Evolutionary conservation across 2,888 invertebrate species (phyloP).

Genomic region (Beris chalybata): DNA sequence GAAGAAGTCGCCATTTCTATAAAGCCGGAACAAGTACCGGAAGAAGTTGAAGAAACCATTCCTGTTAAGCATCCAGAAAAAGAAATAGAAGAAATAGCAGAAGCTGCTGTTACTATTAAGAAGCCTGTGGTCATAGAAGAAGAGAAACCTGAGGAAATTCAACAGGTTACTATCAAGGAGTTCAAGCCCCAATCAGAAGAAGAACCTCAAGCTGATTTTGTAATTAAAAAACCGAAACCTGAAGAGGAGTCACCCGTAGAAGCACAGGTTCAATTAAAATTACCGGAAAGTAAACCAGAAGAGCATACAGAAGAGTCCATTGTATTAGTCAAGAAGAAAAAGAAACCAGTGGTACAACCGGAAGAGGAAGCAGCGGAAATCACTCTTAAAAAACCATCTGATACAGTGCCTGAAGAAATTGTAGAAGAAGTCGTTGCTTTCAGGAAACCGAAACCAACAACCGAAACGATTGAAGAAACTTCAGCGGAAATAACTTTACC

Average conservation of each 20-base stretch:
- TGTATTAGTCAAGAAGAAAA: constrained; percentile 39
- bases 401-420: constrained; percentile 37
- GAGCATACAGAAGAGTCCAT: constrained; percentile 44
- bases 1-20: background rate
- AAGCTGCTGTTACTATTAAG: background rate
- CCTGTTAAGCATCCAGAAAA: background rate
- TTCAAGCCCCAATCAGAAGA: background rate
- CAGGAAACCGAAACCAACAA: constrained; percentile 13
- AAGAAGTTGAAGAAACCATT: constrained; percentile 37
- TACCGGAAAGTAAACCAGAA: background rate
- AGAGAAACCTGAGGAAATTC: constrained; percentile 14
- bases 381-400: constrained; percentile 44
- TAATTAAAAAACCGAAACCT: constrained; percentile 37
- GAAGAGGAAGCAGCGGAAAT: constrained; percentile 46
- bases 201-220: background rate
- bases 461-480: background rate
- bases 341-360: constrained; percentile 41
- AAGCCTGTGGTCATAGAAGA: background rate
- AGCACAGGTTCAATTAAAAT: background rate
- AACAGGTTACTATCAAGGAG: constrained; percentile 35
- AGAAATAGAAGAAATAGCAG: background rate
- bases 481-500: constrained; percentile 9
- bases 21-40: constrained; percentile 38
- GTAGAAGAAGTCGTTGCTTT: constrained; percentile 34
- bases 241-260: constrained; percentile 44